phyloP scores from a whole-genome alignment of 1,140 invertebrate genomes.

The Ostrea denselamellosa region DNA sequence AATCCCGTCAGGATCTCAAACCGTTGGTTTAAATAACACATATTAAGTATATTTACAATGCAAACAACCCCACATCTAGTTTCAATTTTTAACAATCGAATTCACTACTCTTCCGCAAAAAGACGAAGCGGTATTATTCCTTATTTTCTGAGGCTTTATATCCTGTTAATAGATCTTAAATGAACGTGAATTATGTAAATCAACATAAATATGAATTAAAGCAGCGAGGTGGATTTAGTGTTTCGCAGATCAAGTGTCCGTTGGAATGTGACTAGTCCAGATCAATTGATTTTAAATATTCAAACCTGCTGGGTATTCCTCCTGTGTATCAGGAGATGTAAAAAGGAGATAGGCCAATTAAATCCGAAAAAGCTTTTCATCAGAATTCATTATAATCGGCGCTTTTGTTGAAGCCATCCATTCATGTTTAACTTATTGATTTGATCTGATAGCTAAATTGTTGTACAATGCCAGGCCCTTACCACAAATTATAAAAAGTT shows the following conservation, averaged over 20 bases:
- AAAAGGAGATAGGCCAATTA: slow-evolving; percentile 19
- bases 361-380: not conserved
- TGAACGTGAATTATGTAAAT: slow-evolving; percentile 8
- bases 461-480: not conserved
- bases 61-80: not conserved
- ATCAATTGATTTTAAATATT: slow-evolving; percentile 33
- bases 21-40: slow-evolving; percentile 21
- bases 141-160: not conserved
- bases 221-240: not conserved
- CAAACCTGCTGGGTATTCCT: not conserved
- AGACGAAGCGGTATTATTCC: not conserved
- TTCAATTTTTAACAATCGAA: not conserved
- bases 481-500: slow-evolving; percentile 2
- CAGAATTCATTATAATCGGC: not conserved
- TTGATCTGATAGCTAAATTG: not conserved
- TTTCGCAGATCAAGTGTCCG: not conserved
- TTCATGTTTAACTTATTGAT: not conserved
- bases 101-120: slow-evolving; percentile 13
- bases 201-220: not conserved
- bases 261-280: slow-evolving; percentile 1
- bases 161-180: not conserved
- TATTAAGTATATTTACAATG: slow-evolving; percentile 36
- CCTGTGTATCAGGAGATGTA: slow-evolving; percentile 5
- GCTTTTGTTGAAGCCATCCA: not conserved
- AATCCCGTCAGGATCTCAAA: not conserved